Percentiles rank a stretch among this genome's conserved stretches.
Conservation (phyloP, 2,113 vertebrate species). For the Malurus elegans region DNA sequence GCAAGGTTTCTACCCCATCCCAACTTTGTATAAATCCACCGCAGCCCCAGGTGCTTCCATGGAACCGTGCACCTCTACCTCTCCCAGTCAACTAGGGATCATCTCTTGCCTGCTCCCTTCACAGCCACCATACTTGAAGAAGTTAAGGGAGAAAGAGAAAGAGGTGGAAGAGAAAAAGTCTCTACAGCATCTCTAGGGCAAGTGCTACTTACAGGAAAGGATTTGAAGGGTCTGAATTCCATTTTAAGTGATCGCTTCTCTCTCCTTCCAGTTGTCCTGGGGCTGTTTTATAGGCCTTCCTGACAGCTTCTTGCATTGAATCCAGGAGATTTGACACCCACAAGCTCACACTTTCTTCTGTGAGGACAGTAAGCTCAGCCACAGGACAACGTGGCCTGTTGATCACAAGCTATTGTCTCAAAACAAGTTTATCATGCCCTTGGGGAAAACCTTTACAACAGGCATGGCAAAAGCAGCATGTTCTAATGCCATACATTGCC, state of each 20-base stretch:
- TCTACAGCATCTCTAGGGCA: neutral
- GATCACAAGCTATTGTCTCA: neutral
- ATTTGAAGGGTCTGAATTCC: neutral
- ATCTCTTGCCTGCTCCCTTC: neutral
- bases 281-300: neutral
- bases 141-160: neutral
- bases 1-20: neutral
- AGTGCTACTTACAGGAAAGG: neutral
- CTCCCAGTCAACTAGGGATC: neutral
- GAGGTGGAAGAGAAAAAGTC: neutral
- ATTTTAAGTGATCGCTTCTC: neutral
- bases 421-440: neutral
- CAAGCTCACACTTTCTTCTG: neutral
- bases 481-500: neutral
- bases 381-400: neutral
- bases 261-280: neutral
- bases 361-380: neutral
- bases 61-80: neutral
- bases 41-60: neutral
- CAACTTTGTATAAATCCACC: neutral
- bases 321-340: neutral
- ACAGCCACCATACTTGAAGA: neutral
- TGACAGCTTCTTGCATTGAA: neutral
- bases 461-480: rapidly evolving
- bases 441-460: neutral